Evolutionary conservation across 2,888 invertebrate species (phyloP).

Genomic region (Spodoptera littoralis): DNA sequence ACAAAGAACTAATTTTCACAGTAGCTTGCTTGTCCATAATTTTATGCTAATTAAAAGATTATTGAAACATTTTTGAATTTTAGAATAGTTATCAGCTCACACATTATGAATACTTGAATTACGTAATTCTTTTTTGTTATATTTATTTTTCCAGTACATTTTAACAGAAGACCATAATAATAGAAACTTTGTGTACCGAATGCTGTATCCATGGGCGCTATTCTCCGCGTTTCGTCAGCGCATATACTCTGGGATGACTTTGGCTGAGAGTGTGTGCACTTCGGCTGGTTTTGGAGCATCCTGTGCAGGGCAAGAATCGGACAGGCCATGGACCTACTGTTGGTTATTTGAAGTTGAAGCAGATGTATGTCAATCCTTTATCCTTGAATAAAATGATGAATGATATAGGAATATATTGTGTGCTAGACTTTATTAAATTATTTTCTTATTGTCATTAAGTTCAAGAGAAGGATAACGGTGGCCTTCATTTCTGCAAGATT

Average conservation of each 20-base stretch:
- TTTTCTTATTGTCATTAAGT: too few relatives aligned
- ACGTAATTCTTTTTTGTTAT: not conserved
- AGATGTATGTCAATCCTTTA: constrained; percentile 78
- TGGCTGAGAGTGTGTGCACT: constrained; percentile 98
- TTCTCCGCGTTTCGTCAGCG: constrained; percentile 97
- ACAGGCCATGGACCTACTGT: constrained; percentile 95
- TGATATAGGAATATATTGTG: too few relatives aligned
- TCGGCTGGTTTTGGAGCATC: constrained; percentile 97
- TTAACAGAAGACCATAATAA: constrained; percentile 93
- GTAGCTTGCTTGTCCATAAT: too few relatives aligned
- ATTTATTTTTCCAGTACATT: constrained; percentile 91
- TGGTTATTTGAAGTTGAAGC: constrained; percentile 90
- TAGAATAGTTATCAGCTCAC: too few relatives aligned
- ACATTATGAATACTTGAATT: too few relatives aligned
- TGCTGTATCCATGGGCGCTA: constrained; percentile 95
- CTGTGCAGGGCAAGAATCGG: constrained; percentile 91
- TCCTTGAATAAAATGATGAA: too few relatives aligned
- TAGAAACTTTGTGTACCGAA: constrained; percentile 92
- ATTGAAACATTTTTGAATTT: too few relatives aligned
- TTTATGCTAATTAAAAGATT: too few relatives aligned
- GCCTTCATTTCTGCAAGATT: too few relatives aligned
- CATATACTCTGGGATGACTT: constrained; percentile 95
- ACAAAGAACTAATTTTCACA: too few relatives aligned
- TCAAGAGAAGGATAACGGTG: too few relatives aligned
- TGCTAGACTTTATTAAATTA: too few relatives aligned